A percentile compares a stretch with the other conserved stretches of the same genome.
Conservation (phyloP, 2,113 vertebrate species). For the Elephas maximus region DNA sequence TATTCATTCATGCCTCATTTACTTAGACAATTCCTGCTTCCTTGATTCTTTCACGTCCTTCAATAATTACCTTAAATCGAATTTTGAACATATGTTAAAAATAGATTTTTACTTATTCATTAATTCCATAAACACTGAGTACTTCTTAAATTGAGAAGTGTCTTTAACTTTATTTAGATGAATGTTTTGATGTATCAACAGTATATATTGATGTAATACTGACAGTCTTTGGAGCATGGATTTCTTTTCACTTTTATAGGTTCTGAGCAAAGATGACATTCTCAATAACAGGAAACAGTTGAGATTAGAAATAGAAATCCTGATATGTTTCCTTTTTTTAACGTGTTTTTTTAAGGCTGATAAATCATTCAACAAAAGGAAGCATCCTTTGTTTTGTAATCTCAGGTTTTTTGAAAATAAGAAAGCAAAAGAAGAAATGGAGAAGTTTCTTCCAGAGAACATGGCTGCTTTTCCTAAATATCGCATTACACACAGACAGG, state of each 20-base stretch:
- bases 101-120: not conserved
- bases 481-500: slow-evolving; percentile 59
- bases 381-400: not conserved
- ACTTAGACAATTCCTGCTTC: not conserved
- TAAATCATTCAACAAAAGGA: not conserved
- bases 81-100: not conserved
- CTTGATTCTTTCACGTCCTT: not conserved
- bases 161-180: not conserved
- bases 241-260: not conserved
- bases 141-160: not conserved
- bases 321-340: not conserved
- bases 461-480: slow-evolving; percentile 17
- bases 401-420: slow-evolving; percentile 8
- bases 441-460: not conserved
- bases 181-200: not conserved
- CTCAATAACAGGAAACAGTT: not conserved
- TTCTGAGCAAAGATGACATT: not conserved
- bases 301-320: not conserved
- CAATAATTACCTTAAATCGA: not conserved
- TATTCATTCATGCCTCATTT: not conserved
- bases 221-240: not conserved
- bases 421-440: slow-evolving; percentile 24
- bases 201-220: not conserved
- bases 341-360: not conserved
- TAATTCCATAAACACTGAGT: not conserved